phyloP scores from a whole-genome alignment of 1,140 invertebrate genomes.

The Bombus balteatus region DNA sequence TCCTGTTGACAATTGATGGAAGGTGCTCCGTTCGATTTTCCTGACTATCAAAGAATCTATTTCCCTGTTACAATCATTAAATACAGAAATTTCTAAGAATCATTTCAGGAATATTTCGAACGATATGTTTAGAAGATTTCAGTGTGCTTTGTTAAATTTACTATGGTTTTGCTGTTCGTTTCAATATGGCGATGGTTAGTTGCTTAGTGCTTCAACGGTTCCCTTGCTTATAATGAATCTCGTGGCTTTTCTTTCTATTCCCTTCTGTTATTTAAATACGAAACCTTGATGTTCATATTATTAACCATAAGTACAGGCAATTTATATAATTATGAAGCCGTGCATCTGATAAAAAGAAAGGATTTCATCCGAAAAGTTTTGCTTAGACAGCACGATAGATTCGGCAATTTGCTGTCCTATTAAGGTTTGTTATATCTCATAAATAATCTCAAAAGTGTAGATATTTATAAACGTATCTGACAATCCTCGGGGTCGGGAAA shows the following conservation, averaged over 20 bases:
- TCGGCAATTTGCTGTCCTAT: constrained; percentile 32
- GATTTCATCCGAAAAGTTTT: constrained; percentile 15
- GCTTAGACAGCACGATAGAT: constrained; percentile 29
- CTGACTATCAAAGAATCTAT: neutral
- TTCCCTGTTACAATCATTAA: neutral
- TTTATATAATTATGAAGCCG: constrained; percentile 18
- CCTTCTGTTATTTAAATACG: constrained; percentile 19
- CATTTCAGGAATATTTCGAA: neutral
- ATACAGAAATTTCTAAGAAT: neutral
- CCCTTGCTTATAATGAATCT: constrained; percentile 55
- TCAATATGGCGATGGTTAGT: constrained; percentile 65
- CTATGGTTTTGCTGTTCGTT: constrained; percentile 42
- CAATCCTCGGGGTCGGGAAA: neutral
- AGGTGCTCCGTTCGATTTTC: constrained; percentile 14
- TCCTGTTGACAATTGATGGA: constrained; percentile 60
- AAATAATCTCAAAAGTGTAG: neutral
- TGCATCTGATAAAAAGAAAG: constrained; percentile 1
- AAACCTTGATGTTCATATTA: constrained; percentile 36
- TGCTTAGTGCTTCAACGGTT: constrained; percentile 42
- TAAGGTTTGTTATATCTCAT: constrained; percentile 39
- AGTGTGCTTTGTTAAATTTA: constrained; percentile 31
- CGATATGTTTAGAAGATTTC: constrained; percentile 39
- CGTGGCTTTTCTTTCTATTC: constrained; percentile 25
- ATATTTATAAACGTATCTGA: neutral
- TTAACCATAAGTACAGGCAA: neutral